These are phyloP conservation scores for Tarsius wallacei DNA, from an alignment of 2,797 vertebrate species.

Conservation along the genomic window DNA sequence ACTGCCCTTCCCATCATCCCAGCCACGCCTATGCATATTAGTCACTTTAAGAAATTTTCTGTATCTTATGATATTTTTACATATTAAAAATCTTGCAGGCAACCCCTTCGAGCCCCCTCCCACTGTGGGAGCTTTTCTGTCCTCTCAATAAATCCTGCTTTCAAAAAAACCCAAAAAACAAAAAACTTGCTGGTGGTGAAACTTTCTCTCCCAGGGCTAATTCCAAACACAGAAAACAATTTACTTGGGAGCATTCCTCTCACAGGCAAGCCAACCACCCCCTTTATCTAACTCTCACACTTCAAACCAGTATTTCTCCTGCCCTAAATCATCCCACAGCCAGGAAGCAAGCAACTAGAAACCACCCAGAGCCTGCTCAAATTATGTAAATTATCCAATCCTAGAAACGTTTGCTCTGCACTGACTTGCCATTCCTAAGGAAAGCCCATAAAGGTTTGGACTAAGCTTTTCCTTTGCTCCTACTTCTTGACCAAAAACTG, in stretches of 20 bases:
- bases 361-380: background rate
- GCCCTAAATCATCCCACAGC: background rate
- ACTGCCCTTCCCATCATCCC: background rate
- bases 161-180: background rate
- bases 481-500: conserved; percentile 1
- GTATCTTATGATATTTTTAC: background rate
- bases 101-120: too few relatives aligned
- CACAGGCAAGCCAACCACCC: background rate
- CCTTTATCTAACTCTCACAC: background rate
- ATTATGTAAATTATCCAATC: conserved; percentile 25
- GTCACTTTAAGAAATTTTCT: background rate
- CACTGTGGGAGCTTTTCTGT: too few relatives aligned
- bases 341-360: background rate
- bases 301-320: background rate
- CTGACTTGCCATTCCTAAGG: background rate
- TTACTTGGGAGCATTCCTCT: background rate
- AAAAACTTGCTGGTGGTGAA: background rate
- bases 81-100: conserved; percentile 32
- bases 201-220: background rate
- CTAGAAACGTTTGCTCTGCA: background rate
- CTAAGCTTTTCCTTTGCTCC: background rate
- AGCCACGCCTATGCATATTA: background rate
- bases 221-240: background rate
- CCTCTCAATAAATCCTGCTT: too few relatives aligned
- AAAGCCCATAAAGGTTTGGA: background rate